Evolutionary conservation across 2,797 vertebrate species (phyloP), one percentile per base, ranked within the genome.

Genomic region (Botia kubotai): DNA sequence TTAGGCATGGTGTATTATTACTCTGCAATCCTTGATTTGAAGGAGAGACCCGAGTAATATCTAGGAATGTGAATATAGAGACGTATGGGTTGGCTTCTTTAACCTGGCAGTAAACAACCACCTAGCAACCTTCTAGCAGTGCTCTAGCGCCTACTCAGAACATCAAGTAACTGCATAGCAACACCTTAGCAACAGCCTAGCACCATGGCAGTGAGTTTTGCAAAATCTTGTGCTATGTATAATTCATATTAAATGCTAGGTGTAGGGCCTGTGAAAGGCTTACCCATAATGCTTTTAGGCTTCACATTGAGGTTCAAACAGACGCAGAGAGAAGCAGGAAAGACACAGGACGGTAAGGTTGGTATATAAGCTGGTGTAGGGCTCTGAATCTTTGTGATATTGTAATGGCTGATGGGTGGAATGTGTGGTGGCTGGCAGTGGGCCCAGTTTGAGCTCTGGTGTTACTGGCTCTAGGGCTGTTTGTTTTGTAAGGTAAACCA

Each of bases 401-500:
- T 95, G 96, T 94, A 95, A 94, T 94, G 92, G 91, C 90, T 85
- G 85, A 86, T 77, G 90, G 91, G 88, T 90, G 94, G 94, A 96
- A 95, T 95, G 93, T 83, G 89, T 87, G 91, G 93, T 90, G 93
- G 94, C 92, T 93, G 91, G 94, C 90, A 19, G 33, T 82, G 33
- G 88, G 87, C 88, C 82, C 87, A 84, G 91, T 87, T 88, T 89
- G 88, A 82, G 81, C 87, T 93, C 92, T 94, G 91, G 91, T 92
- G 89, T 95, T 94, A 93, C 93, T 89, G 88, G 90, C 90, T 90
- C 88, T 86, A 83, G 90, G 91, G 83, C 87, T 94, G 93, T 94
- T 95, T 94, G 92, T 91, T 94, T 94, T 93, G 91, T 92, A 93
- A 93, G 94, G 91, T 90, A 91, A 93, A 92, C 89, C 82, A 57